Percentiles rank a stretch among this genome's conserved stretches.
phyloP scores from a whole-genome alignment of 92 coral and sea anemone genomes.

The Parazoanthus atlanticus region DNA sequence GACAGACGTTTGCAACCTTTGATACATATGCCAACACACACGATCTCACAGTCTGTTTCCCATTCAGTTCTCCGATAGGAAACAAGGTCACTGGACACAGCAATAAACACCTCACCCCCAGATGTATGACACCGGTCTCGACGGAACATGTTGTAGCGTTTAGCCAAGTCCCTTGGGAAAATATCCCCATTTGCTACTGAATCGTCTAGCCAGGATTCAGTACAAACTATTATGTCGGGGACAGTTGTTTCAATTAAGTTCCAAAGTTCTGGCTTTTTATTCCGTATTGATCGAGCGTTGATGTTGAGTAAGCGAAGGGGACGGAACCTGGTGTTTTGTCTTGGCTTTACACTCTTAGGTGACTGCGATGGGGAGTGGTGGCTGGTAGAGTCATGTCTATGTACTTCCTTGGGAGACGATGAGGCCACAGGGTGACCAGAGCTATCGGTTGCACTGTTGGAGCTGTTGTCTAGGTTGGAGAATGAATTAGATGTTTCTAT shows the following conservation, averaged over 20 bases:
- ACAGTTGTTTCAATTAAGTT: conserved; percentile 6
- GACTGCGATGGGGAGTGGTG: conserved; percentile 29
- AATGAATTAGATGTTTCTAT: conserved; percentile 23
- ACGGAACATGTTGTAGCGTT: conserved; percentile 19
- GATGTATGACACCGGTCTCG: conserved; percentile 23
- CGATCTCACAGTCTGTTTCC: conserved; percentile 43
- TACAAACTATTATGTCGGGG: conserved; percentile 10
- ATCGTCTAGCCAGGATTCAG: conserved; percentile 49
- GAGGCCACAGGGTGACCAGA: conserved; percentile 36
- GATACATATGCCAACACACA: conserved; percentile 35
- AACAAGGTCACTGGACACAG: conserved; percentile 25
- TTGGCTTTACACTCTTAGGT: conserved; percentile 9
- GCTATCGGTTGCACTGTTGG: conserved; percentile 22
- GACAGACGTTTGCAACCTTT: conserved; percentile 14
- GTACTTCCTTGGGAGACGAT: conserved; percentile 12
- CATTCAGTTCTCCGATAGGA: conserved; percentile 13
- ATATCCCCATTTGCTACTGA: conserved; percentile 35
- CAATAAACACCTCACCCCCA: conserved; percentile 43
- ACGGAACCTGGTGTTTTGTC: neutral
- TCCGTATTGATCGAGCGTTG: conserved; percentile 16
- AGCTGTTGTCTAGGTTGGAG: conserved; percentile 27
- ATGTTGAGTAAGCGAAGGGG: conserved; percentile 29
- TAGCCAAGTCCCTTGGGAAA: conserved; percentile 42
- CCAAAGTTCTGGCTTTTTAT: conserved; percentile 23
- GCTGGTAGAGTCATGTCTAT: neutral